Conservation (phyloP, 2,113 vertebrate species). For the Eupsittula cactorum region DNA sequence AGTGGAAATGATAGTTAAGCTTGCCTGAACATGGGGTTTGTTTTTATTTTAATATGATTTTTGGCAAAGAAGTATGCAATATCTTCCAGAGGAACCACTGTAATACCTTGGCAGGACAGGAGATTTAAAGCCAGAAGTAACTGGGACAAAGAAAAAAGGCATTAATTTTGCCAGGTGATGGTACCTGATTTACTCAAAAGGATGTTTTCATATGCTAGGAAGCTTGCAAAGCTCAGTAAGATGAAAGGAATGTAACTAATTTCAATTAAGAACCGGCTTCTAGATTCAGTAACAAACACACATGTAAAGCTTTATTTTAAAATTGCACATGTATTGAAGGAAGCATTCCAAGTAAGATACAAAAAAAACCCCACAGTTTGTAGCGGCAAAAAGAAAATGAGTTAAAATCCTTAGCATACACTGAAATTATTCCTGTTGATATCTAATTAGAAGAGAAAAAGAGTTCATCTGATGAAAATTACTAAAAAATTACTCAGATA, state of each 20-base stretch:
- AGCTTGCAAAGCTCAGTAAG: not conserved
- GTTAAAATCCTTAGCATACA: not conserved
- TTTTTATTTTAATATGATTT: not conserved
- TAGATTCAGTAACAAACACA: not conserved
- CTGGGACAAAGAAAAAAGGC: not conserved
- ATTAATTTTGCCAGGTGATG: not conserved
- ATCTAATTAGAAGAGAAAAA: not conserved
- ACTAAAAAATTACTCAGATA: not conserved
- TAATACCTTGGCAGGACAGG: not conserved
- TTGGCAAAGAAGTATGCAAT: not conserved
- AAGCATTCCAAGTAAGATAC: not conserved
- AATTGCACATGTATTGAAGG: not conserved
- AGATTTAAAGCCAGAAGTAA: not conserved
- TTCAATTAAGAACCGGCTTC: not conserved
- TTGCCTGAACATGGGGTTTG: not conserved
- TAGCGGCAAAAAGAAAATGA: not conserved
- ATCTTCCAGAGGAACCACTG: not conserved
- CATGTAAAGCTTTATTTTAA: not conserved
- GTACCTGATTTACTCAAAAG: not conserved
- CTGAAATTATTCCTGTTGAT: not conserved
- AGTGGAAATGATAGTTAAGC: not conserved
- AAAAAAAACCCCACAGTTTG: accelerated
- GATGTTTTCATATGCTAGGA: not conserved
- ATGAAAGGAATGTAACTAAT: not conserved
- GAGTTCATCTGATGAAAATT: not conserved